Conservation (phyloP, 2,113 vertebrate genomes). For the Coptodon bakossiorum region DNA sequence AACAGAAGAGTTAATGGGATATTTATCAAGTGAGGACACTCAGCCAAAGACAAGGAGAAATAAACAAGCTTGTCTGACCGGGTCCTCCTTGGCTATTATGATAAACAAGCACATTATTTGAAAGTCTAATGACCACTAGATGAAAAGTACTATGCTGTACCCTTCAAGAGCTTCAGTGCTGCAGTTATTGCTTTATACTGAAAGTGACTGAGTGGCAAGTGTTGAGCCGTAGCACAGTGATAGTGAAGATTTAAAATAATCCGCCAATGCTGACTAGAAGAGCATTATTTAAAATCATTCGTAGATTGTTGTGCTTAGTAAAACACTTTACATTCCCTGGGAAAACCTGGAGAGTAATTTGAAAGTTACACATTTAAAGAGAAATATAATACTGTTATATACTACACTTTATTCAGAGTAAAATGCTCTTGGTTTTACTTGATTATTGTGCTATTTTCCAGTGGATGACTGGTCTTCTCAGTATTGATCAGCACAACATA, state of each 20-base stretch:
- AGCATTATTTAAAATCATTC: background rate
- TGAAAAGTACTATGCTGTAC: background rate
- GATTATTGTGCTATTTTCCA: background rate
- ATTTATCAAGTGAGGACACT: slow-evolving; percentile 64
- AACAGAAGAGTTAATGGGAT: slow-evolving; percentile 58
- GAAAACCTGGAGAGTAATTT: background rate
- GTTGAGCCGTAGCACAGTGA: background rate
- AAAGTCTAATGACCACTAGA: slow-evolving; percentile 54
- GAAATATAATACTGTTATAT: background rate
- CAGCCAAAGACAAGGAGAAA: slow-evolving; percentile 53
- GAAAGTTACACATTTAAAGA: background rate
- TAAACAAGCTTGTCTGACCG: slow-evolving; percentile 57
- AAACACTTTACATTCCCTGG: background rate
- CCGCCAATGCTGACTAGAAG: background rate
- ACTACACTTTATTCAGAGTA: background rate
- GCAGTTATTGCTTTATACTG: slow-evolving; percentile 2
- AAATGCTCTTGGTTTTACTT: background rate
- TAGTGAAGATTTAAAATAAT: background rate
- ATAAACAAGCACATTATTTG: slow-evolving; percentile 58
- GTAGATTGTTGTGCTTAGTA: background rate
- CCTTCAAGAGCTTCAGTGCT: slow-evolving; percentile 24
- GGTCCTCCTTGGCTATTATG: slow-evolving; percentile 51
- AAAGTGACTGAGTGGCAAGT: background rate
- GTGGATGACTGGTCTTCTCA: slow-evolving; percentile 13
- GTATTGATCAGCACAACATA: slow-evolving; percentile 41